Evolutionary conservation across 2,113 vertebrate species (phyloP).

Genomic region (Spheniscus mendiculus): DNA sequence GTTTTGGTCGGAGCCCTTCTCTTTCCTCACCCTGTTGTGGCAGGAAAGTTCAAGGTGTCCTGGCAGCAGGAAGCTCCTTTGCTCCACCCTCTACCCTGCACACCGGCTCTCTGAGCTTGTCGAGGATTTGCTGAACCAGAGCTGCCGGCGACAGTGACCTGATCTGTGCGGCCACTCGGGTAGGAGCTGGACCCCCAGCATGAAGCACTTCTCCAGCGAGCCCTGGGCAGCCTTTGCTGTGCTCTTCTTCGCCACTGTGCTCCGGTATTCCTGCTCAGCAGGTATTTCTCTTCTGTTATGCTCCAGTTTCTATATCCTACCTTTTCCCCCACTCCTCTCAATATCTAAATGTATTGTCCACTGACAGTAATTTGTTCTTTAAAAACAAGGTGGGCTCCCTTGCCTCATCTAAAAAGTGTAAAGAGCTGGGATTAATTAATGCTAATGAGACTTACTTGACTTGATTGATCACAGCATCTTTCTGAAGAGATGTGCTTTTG

Average conservation of each 20-base stretch:
- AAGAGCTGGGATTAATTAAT: neutral
- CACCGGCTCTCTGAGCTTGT: neutral
- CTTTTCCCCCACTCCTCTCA: neutral
- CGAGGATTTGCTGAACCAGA: neutral
- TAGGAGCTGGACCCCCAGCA: neutral
- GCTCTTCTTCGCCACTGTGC: neutral
- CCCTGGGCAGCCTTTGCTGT: neutral
- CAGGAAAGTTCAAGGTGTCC: constrained; percentile 36
- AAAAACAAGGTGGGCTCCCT: neutral
- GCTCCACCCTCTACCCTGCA: constrained; percentile 72
- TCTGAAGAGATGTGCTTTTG: neutral
- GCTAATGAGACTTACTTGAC: neutral
- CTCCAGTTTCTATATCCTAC: neutral
- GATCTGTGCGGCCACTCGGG: fast-evolving
- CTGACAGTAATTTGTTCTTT: neutral
- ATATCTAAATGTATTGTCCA: neutral
- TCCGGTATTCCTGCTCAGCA: constrained; percentile 28
- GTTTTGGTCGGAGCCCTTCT: neutral
- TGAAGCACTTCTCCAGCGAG: neutral
- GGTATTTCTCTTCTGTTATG: constrained; percentile 35
- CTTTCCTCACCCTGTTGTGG: neutral
- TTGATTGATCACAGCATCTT: neutral
- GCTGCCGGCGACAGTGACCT: neutral
- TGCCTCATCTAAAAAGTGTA: neutral
- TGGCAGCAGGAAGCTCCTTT: constrained; percentile 34